phyloP scores from a whole-genome alignment of 2,888 invertebrate species.

The Siphlonurus alternatus region DNA sequence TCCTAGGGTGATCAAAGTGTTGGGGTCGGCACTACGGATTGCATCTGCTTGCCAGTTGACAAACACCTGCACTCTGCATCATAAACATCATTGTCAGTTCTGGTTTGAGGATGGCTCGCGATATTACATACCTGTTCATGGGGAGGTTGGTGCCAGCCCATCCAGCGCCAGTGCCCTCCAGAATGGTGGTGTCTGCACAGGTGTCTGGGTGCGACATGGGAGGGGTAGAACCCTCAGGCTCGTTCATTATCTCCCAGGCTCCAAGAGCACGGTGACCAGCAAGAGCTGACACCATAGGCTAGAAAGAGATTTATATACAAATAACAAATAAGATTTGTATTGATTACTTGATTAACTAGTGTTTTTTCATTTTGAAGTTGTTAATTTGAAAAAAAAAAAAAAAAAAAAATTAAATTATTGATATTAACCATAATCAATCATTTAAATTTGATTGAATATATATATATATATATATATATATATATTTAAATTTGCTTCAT shows the following conservation, averaged over 20 bases:
- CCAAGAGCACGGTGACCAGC: slow-evolving; percentile 18
- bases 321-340: neutral
- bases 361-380: no score
- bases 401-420: no score
- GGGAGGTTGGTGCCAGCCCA: slow-evolving; percentile 16
- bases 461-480: no score
- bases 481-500: no score
- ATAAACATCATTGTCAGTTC: neutral
- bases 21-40: slow-evolving; percentile 15
- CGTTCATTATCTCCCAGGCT: slow-evolving; percentile 20
- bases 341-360: no score
- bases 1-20: slow-evolving; percentile 18
- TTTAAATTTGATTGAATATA: no score
- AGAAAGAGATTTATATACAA: slow-evolving; percentile 6
- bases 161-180: slow-evolving; percentile 18
- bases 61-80: slow-evolving; percentile 15
- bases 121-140: neutral
- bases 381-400: no score
- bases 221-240: slow-evolving; percentile 19
- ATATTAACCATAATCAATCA: no score
- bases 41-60: slow-evolving; percentile 18
- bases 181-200: slow-evolving; percentile 16
- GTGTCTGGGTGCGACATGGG: slow-evolving; percentile 15
- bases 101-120: no score
- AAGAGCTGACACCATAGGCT: slow-evolving; percentile 17